Conservation (phyloP, 2,797 vertebrate genomes). For the Ctenochaetus hawaiiensis region DNA sequence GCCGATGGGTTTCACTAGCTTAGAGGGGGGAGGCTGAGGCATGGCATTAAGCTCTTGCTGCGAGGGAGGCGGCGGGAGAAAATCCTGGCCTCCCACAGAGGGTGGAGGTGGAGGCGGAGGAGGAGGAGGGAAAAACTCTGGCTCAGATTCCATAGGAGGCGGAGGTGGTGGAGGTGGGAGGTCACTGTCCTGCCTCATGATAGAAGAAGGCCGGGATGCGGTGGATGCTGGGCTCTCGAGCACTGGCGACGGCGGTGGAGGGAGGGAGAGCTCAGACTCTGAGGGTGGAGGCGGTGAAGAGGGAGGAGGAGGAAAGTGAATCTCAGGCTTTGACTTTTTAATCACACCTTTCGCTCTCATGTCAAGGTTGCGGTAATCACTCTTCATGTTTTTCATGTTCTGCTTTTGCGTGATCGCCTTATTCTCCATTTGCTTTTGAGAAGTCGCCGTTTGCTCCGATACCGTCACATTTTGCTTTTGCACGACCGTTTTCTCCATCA, state of each 20-base stretch:
- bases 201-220: slow-evolving; percentile 66
- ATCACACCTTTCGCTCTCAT: slow-evolving; percentile 73
- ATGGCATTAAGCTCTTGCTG: slow-evolving; percentile 84
- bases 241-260: slow-evolving; percentile 88
- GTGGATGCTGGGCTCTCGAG: slow-evolving; percentile 69
- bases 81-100: slow-evolving; percentile 62
- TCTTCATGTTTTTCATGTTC: slow-evolving; percentile 74
- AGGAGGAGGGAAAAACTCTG: slow-evolving; percentile 80
- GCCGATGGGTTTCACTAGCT: slow-evolving; percentile 67
- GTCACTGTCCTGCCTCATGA: slow-evolving; percentile 85
- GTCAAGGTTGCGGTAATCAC: slow-evolving; percentile 66
- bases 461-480: slow-evolving; percentile 41
- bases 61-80: slow-evolving; percentile 84
- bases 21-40: slow-evolving; percentile 70
- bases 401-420: slow-evolving; percentile 68
- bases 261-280: slow-evolving; percentile 90
- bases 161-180: slow-evolving; percentile 87
- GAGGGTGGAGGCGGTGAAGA: slow-evolving; percentile 83
- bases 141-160: slow-evolving; percentile 81
- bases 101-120: slow-evolving; percentile 76
- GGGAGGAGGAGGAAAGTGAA: slow-evolving; percentile 88
- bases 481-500: slow-evolving; percentile 70
- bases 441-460: slow-evolving; percentile 36
- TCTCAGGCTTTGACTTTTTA: slow-evolving; percentile 84
- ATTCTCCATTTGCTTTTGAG: slow-evolving; percentile 61